Percentiles rank a stretch among this genome's conserved stretches.
These are phyloP conservation scores for Mesembrinibis cayennensis DNA, from an alignment of 2,113 vertebrate species.

Conservation along the genomic window DNA sequence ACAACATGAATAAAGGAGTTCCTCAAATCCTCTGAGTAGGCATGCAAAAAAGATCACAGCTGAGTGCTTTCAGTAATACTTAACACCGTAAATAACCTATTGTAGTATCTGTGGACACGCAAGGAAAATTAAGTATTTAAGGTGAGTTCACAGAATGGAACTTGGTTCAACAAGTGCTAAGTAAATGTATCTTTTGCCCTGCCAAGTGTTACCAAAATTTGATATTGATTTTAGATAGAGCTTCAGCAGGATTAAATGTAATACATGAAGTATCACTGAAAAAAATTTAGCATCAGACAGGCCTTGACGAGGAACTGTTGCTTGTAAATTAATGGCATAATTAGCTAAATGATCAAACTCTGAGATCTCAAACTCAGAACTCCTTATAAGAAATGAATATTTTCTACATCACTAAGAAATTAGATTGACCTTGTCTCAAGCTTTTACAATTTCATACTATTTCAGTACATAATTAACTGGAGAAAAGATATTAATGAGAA, in stretches of 20 bases:
- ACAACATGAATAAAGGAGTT: neutral
- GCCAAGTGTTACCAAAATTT: neutral
- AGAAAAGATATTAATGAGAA: conserved; percentile 30
- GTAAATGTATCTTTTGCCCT: neutral
- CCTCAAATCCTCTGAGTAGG: neutral
- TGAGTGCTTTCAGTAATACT: neutral
- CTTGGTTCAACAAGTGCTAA: neutral
- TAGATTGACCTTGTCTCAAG: conserved; percentile 30
- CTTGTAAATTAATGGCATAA: neutral
- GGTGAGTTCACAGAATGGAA: neutral
- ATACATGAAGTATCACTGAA: neutral
- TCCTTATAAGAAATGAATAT: neutral
- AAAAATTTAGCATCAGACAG: neutral
- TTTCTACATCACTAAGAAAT: conserved; percentile 41
- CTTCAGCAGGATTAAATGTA: neutral
- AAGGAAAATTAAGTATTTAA: neutral
- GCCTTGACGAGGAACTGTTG: neutral
- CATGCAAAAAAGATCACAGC: neutral
- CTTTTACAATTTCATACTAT: conserved; percentile 1
- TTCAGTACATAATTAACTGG: neutral
- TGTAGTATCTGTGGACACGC: neutral
- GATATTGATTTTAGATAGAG: neutral
- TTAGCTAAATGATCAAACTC: conserved; percentile 18
- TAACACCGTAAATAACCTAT: neutral
- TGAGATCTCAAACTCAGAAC: neutral